A percentile compares a stretch with the other conserved stretches of the same genome.
These are phyloP conservation scores for Laticauda laticaudata DNA, from an alignment of 2,113 vertebrate genomes.

Conservation along the genomic window DNA sequence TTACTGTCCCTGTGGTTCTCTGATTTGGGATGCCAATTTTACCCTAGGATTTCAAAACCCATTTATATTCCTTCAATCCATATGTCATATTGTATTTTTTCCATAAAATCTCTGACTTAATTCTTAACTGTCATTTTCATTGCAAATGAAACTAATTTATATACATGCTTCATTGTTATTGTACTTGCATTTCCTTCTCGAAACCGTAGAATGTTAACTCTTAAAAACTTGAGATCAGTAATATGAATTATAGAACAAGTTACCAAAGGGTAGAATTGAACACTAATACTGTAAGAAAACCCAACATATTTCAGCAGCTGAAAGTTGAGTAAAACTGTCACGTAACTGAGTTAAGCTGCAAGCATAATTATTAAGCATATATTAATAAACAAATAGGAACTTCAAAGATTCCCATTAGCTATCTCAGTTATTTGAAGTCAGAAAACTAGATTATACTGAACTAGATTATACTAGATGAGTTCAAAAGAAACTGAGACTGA, in stretches of 20 bases:
- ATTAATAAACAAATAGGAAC: background rate
- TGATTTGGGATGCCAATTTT: background rate
- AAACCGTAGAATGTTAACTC: background rate
- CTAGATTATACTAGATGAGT: background rate
- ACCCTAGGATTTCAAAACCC: background rate
- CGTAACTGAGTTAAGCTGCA: background rate
- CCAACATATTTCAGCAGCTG: background rate
- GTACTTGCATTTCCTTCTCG: background rate
- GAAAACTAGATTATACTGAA: background rate
- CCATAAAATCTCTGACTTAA: background rate
- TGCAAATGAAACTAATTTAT: background rate
- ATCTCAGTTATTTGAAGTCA: background rate
- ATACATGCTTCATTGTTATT: background rate
- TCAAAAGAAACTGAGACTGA: background rate
- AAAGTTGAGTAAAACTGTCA: background rate
- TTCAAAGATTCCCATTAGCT: background rate
- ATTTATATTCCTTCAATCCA: background rate
- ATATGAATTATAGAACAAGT: background rate
- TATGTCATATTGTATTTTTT: background rate
- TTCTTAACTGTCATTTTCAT: background rate
- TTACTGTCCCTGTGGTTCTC: background rate
- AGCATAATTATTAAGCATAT: background rate
- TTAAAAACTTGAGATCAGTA: background rate
- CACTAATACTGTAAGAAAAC: background rate
- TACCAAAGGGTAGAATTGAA: background rate